Conservation (phyloP, 2,797 vertebrate species). For the Meda fulgida region DNA sequence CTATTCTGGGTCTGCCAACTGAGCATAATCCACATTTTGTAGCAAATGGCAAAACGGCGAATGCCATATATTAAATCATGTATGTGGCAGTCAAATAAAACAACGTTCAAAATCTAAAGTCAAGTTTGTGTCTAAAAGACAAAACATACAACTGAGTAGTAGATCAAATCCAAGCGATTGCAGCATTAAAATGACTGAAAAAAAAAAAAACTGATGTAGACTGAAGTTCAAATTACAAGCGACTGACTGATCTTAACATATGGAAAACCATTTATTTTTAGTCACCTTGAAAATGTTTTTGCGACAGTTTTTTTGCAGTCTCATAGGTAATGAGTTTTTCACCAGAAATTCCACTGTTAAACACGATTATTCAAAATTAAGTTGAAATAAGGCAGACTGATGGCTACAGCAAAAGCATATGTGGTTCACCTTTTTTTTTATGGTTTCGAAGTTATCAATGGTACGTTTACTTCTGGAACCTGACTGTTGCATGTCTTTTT, state of each 20-base stretch:
- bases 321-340: neutral
- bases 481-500: neutral
- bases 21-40: neutral
- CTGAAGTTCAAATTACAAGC: neutral
- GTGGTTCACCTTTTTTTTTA: neutral
- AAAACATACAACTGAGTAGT: neutral
- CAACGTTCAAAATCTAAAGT: neutral
- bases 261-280: neutral
- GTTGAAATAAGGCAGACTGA: neutral
- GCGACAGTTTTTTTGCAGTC: neutral
- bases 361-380: neutral
- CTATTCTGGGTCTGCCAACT: neutral
- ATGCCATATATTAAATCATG: conserved; percentile 1
- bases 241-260: neutral
- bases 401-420: neutral
- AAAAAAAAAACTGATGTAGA: neutral
- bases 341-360: neutral
- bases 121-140: conserved; percentile 3
- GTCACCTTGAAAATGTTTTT: neutral
- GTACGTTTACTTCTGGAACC: neutral
- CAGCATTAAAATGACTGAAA: neutral
- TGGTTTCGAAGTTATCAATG: neutral
- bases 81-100: neutral
- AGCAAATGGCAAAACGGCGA: neutral
- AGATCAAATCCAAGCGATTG: neutral